These are phyloP conservation scores for Aporophyla nigra DNA, from an alignment of 2,888 invertebrate species.

Conservation along the genomic window DNA sequence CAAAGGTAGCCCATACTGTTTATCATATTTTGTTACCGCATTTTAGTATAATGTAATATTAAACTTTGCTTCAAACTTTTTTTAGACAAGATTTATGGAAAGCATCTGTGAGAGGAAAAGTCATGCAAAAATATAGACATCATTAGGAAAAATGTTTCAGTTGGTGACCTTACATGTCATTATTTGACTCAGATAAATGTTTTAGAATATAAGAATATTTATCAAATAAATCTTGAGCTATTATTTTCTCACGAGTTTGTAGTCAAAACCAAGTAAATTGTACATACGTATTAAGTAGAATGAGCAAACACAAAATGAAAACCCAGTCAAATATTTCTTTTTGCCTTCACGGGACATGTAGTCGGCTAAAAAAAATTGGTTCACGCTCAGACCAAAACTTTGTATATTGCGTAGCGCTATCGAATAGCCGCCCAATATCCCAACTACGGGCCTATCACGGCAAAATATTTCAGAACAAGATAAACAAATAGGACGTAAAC, in stretches of 20 bases:
- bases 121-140: neutral
- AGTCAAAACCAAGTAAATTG: neutral
- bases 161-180: neutral
- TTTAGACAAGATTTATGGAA: neutral
- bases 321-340: conserved; percentile 27
- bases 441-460: conserved; percentile 35
- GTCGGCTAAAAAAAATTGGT: conserved; percentile 38
- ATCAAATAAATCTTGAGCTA: neutral
- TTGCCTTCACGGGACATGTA: conserved; percentile 10
- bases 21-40: conserved; percentile 16
- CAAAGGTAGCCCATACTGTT: conserved; percentile 21
- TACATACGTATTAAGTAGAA: neutral
- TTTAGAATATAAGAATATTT: neutral
- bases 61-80: neutral
- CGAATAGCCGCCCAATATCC: conserved; percentile 43
- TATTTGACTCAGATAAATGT: neutral
- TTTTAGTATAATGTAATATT: conserved; percentile 6
- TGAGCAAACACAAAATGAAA: neutral
- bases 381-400: conserved; percentile 35
- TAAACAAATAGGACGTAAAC: conserved; percentile 57
- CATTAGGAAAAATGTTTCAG: neutral
- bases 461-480: conserved; percentile 59
- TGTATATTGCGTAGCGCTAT: conserved; percentile 41
- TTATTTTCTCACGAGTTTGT: neutral
- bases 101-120: neutral